Base-by-base conservation (phyloP, 2,888 invertebrate genomes). In the Polydrusus pterygomalis region DNA sequence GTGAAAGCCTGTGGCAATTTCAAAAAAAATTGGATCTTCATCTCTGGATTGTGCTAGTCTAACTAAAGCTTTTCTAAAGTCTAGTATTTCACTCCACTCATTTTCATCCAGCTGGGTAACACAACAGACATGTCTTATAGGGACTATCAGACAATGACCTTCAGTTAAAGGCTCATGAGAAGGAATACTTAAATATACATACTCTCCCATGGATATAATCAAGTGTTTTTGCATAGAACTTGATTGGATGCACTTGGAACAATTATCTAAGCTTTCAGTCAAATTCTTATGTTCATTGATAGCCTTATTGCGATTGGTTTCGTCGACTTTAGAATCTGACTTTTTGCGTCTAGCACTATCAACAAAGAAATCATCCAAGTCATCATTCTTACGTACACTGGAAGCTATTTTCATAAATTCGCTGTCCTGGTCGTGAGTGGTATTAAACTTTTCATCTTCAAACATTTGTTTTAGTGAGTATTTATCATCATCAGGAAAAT, bases 61-160 rank as follows among this genome's bases (percentile, higher is more conserved):
- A 0, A 94, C 94, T 10, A 99, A 87, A 0, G 93, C 91, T 87
- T 92, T 94, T 64, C 96, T 91, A 84, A 95, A 95, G 83, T 90
- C 89, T 92, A 95, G 88, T 70, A 99, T 90, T 89, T 98, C 98
- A 74, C 91, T 91, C 96, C 96, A 98, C 60, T 96, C 94, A 88
- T 99, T 97, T 89, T 99, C 98, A 88, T 99, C 99, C 51, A 97
- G 85, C 79, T 93, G 91, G 0, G 97, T 96, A 45, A 93, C 91
- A 85, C 96, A 95, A 1, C 93, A 85, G 0, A 92, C 89, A 87
- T 99, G 98, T 80, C 93, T 91, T 83, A 94, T 92, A 0, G 98
- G 96, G 1, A 94, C 91, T 82, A 99, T 93, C 64, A 96, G 88
- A 84, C 95, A 98, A 85, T 99, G 98, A 0, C 96, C 95, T 70